Conservation (phyloP, 2,888 invertebrate genomes). For the Aphidius colemani region DNA sequence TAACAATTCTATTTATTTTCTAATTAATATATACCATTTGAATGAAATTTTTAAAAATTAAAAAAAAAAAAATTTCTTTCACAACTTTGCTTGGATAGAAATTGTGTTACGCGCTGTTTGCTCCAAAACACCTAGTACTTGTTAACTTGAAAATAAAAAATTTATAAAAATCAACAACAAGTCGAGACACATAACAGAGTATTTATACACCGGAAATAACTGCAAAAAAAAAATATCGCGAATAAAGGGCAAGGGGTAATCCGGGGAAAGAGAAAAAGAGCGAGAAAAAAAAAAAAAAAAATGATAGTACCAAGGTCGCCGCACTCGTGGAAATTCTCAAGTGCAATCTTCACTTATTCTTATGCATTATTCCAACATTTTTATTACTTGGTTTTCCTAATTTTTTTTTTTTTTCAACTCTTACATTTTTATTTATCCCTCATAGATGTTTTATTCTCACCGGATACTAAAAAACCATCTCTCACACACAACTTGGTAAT, state of each 20-base stretch:
- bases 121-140: not conserved
- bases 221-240: not conserved
- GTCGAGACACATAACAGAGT: not conserved
- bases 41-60: too few relatives aligned
- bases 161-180: slow-evolving; percentile 3
- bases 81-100: not conserved
- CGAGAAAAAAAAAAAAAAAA: slow-evolving; percentile 16
- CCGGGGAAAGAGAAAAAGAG: too few relatives aligned
- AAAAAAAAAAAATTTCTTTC: too few relatives aligned
- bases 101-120: slow-evolving; percentile 16
- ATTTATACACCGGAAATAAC: slow-evolving; percentile 8
- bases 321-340: slow-evolving; percentile 36
- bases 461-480: slow-evolving; percentile 14
- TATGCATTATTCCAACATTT: slow-evolving; percentile 17
- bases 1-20: too few relatives aligned
- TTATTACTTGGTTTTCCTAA: slow-evolving; percentile 18
- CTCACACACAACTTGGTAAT: slow-evolving; percentile 11
- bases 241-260: not conserved
- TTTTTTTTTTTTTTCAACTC: slow-evolving; percentile 1
- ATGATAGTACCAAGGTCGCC: slow-evolving; percentile 31
- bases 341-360: slow-evolving; percentile 24
- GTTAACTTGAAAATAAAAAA: not conserved
- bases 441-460: slow-evolving; percentile 21
- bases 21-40: too few relatives aligned
- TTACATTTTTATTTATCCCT: not conserved